phyloP scores from a whole-genome alignment of 2,888 invertebrate species.

The Oxyteleia sp. region DNA sequence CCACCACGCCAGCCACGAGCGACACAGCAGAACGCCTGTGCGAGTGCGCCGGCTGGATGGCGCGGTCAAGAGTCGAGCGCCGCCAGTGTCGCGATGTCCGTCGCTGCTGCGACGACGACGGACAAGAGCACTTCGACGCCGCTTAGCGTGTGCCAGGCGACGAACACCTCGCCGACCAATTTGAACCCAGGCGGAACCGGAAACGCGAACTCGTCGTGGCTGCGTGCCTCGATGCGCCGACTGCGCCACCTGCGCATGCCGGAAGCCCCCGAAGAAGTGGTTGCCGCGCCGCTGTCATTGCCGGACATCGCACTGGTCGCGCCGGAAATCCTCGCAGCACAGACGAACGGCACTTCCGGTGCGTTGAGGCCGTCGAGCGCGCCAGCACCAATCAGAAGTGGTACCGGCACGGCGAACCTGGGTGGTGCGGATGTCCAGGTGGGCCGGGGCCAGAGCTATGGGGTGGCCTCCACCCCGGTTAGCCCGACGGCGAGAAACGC shows the following conservation, averaged over 20 bases:
- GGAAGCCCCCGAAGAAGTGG: conserved; percentile 76
- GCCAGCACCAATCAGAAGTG: not conserved
- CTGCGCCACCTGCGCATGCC: conserved; percentile 88
- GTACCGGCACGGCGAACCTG: conserved; percentile 1
- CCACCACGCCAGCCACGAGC: conserved; percentile 76
- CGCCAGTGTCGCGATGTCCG: conserved; percentile 86
- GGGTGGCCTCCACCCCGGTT: conserved; percentile 78
- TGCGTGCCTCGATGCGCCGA: conserved; percentile 89
- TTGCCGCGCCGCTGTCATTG: conserved; percentile 82
- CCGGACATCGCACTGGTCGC: conserved; percentile 85
- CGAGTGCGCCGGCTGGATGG: conserved; percentile 71
- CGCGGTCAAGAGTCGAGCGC: conserved; percentile 77
- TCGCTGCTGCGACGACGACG: conserved; percentile 84
- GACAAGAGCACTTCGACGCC: conserved; percentile 78
- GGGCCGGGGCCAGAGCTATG: not conserved
- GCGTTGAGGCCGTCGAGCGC: conserved; percentile 83
- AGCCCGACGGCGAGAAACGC: conserved; percentile 56
- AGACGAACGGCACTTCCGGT: conserved; percentile 82
- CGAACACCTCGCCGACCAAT: conserved; percentile 70
- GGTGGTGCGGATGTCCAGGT: not conserved
- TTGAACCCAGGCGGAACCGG: conserved; percentile 82
- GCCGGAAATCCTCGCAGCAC: conserved; percentile 85
- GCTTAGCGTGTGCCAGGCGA: conserved; percentile 60
- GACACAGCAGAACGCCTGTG: conserved; percentile 65
- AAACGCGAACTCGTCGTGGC: conserved; percentile 87